Evolutionary conservation across 2,797 vertebrate genomes (phyloP).

Genomic region (Apogon hyalosoma): DNA sequence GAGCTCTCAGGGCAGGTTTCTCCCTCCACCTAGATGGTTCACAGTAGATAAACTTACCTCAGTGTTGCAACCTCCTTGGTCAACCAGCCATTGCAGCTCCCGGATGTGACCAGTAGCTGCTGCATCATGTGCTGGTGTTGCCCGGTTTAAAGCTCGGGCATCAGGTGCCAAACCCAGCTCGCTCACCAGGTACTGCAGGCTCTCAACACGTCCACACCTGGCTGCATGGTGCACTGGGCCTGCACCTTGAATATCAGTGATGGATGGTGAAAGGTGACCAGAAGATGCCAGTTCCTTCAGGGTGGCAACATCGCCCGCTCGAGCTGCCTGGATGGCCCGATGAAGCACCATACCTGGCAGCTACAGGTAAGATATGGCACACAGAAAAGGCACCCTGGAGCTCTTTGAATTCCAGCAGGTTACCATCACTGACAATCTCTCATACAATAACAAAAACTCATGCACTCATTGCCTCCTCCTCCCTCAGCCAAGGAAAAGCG

Average conservation of each 20-base stretch:
- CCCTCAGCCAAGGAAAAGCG: slow-evolving; percentile 72
- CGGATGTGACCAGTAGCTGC: slow-evolving; percentile 85
- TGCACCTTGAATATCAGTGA: slow-evolving; percentile 84
- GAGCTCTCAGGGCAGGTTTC: slow-evolving; percentile 20
- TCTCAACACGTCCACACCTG: slow-evolving; percentile 84
- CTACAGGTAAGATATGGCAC: slow-evolving; percentile 46
- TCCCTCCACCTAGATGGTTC: neutral
- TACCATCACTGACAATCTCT: slow-evolving; percentile 36
- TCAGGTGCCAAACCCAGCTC: slow-evolving; percentile 77
- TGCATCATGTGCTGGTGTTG: slow-evolving; percentile 87
- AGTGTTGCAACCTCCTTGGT: slow-evolving; percentile 78
- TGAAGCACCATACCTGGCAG: slow-evolving; percentile 84
- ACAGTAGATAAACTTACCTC: slow-evolving; percentile 75
- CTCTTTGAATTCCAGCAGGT: slow-evolving; percentile 36
- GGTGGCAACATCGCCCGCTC: slow-evolving; percentile 77
- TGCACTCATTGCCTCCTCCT: slow-evolving; percentile 45
- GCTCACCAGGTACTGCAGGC: slow-evolving; percentile 84
- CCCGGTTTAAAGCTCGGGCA: slow-evolving; percentile 84
- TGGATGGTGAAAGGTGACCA: slow-evolving; percentile 67
- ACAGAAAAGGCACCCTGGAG: slow-evolving; percentile 26
- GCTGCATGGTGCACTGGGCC: slow-evolving; percentile 87
- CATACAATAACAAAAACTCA: slow-evolving; percentile 53
- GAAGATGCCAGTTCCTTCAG: slow-evolving; percentile 77
- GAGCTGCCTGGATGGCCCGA: slow-evolving; percentile 83
- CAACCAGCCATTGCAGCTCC: slow-evolving; percentile 87